These are phyloP conservation scores for Menidia menidia DNA, from an alignment of 2,797 vertebrate genomes.

Conservation along the genomic window DNA sequence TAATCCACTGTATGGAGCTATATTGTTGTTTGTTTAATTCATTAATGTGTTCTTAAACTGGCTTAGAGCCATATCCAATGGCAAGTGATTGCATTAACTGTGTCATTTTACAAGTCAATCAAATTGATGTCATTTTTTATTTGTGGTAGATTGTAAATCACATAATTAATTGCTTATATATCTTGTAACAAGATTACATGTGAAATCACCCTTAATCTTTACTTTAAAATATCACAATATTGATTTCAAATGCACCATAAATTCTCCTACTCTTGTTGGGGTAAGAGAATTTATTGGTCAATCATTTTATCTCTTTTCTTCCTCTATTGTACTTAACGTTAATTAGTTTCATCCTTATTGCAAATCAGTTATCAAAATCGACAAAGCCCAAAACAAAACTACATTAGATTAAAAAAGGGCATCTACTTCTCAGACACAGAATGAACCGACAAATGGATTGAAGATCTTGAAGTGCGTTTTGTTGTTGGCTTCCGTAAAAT, in stretches of 20 bases:
- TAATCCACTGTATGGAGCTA: conserved; percentile 16
- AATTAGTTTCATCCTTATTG: no score
- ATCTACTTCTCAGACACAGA: no score
- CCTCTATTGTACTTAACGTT: no score
- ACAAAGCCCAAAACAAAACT: no score
- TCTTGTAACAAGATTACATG: not conserved
- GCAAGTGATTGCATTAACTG: conserved; percentile 46
- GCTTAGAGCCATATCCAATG: conserved; percentile 47
- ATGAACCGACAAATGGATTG: no score
- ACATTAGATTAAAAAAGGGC: no score
- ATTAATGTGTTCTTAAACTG: conserved; percentile 54
- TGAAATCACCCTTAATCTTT: conserved; percentile 11
- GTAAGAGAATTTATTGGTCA: no score
- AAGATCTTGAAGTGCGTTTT: no score
- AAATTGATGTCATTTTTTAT: conserved; percentile 24
- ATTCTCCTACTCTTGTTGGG: no score
- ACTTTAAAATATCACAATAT: not conserved
- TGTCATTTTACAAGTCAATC: conserved; percentile 35
- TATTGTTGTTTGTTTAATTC: conserved; percentile 62
- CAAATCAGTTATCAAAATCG: no score
- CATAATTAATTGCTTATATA: conserved; percentile 4
- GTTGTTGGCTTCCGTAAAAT: no score
- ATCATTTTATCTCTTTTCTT: no score
- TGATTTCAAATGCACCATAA: not conserved
- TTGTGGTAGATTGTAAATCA: conserved; percentile 13